Evolutionary conservation across 2,888 invertebrate species (phyloP).

Genomic region (Cephus runcator): DNA sequence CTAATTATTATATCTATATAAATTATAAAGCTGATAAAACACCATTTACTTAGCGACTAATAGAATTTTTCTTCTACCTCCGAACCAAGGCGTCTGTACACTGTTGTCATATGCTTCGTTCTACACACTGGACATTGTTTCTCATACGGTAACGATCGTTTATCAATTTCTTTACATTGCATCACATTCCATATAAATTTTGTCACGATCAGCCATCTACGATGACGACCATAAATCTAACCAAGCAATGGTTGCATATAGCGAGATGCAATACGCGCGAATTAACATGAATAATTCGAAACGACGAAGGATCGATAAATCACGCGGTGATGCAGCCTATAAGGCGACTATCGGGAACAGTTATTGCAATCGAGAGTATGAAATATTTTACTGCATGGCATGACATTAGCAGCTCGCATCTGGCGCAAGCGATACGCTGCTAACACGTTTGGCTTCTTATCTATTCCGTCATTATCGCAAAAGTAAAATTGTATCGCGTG

Average conservation of each 20-base stretch:
- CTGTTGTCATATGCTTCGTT: background rate
- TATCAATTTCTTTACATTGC: background rate
- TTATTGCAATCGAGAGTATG: constrained; percentile 20
- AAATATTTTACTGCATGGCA: constrained; percentile 33
- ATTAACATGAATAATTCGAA: background rate
- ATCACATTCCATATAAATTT: background rate
- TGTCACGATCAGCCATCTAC: constrained; percentile 6
- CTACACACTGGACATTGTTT: background rate
- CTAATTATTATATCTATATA: background rate
- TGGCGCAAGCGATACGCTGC: constrained; percentile 14
- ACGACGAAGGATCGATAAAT: constrained; percentile 18
- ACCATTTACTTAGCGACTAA: no score
- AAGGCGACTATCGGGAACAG: constrained; percentile 18
- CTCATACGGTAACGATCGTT: background rate
- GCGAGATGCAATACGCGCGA: background rate
- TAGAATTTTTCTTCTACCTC: background rate
- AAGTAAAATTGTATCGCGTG: background rate
- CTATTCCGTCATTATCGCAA: background rate
- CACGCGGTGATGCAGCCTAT: constrained; percentile 14
- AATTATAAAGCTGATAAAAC: background rate
- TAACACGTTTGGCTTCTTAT: background rate
- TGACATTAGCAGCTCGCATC: constrained; percentile 29
- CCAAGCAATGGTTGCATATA: background rate
- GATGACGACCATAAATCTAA: background rate
- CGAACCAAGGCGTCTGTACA: background rate